Conservation (phyloP, 2,797 vertebrate genomes). For the Rallus crepitans region DNA sequence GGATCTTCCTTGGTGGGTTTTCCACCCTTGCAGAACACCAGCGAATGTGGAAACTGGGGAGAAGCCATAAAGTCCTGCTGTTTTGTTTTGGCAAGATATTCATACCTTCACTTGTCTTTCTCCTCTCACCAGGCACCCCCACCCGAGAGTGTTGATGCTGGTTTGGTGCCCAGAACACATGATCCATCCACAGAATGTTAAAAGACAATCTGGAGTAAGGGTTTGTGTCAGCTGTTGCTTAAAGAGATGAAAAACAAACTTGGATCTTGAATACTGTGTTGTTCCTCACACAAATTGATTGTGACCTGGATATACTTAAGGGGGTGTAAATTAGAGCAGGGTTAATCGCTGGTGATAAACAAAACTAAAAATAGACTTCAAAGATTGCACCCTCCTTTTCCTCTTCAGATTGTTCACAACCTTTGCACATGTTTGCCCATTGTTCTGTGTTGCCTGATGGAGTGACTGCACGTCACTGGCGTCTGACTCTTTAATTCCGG, state of each 20-base stretch:
- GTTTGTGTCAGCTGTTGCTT: constrained; percentile 26
- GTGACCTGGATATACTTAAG: neutral
- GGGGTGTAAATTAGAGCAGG: neutral
- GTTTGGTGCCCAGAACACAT: constrained; percentile 47
- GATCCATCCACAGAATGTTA: constrained; percentile 6
- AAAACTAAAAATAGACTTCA: neutral
- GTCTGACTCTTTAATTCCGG: neutral
- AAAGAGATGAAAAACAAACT: constrained; percentile 24
- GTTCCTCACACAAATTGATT: constrained; percentile 31
- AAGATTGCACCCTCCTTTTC: neutral
- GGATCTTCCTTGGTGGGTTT: neutral
- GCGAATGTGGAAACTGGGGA: neutral
- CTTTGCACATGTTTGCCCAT: neutral
- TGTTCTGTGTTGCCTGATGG: neutral
- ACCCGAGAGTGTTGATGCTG: constrained; percentile 1
- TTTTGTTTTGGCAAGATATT: neutral
- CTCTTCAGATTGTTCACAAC: neutral
- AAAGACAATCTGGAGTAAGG: constrained; percentile 40
- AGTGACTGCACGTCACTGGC: neutral
- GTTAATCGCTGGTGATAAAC: neutral
- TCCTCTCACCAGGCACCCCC: neutral
- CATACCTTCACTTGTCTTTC: neutral
- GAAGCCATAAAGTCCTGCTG: neutral
- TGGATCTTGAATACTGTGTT: neutral
- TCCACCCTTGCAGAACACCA: neutral